Conservation (phyloP, 2,888 invertebrate species). For the Dynastes grantii region DNA sequence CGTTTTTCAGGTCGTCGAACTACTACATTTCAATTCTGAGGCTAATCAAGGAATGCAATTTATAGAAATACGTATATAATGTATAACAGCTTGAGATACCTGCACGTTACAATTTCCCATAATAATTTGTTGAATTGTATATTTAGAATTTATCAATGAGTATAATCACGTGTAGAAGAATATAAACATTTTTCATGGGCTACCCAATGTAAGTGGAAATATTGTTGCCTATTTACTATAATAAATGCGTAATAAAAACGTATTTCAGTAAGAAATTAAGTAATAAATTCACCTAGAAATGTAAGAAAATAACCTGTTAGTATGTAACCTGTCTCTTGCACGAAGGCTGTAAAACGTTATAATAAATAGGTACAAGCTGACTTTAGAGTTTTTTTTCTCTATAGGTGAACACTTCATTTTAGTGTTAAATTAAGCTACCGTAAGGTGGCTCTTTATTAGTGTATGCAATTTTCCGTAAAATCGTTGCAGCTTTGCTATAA, state of each 20-base stretch:
- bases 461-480: not conserved
- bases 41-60: no score
- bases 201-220: not conserved
- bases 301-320: not conserved
- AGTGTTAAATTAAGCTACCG: not conserved
- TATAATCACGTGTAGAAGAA: no score
- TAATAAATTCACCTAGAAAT: not conserved
- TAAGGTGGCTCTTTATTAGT: not conserved
- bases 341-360: not conserved
- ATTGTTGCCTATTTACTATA: not conserved
- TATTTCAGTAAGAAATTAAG: slow-evolving; percentile 1
- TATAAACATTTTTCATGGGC: not conserved
- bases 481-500: not conserved
- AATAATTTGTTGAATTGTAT: not conserved
- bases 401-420: not conserved
- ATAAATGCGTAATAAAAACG: not conserved
- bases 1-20: no score
- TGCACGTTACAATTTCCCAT: not conserved
- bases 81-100: no score
- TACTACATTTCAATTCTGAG: no score
- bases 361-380: slow-evolving; percentile 6
- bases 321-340: not conserved
- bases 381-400: not conserved
- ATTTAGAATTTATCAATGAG: not conserved
- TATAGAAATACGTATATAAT: no score